Conservation (phyloP, 1,140 invertebrate species). For the Tribolium castaneum region DNA sequence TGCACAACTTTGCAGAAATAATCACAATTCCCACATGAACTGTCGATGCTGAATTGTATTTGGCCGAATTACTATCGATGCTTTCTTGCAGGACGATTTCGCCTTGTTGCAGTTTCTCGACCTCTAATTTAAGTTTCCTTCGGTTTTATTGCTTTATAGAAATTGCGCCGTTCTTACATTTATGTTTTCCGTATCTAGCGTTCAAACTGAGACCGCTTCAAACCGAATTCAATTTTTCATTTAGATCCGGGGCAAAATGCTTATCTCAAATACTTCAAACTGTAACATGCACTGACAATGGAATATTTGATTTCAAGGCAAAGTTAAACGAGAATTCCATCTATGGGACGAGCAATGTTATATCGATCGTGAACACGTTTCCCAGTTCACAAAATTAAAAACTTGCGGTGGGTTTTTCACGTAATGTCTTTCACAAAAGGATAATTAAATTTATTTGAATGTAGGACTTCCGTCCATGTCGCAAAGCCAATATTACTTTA, state of each 20-base stretch:
- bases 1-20: conserved; percentile 9
- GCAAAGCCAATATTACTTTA: too few relatives aligned
- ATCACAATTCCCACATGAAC: neutral
- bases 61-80: neutral
- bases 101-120: neutral
- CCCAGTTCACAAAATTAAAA: too few relatives aligned
- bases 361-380: too few relatives aligned
- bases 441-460: too few relatives aligned
- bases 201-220: neutral
- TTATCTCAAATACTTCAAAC: neutral
- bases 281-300: too few relatives aligned
- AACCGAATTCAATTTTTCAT: neutral
- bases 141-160: neutral
- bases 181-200: neutral
- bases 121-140: neutral
- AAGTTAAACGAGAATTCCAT: too few relatives aligned
- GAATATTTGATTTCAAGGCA: too few relatives aligned
- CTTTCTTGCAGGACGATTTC: neutral
- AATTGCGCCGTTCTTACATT: neutral
- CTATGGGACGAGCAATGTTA: too few relatives aligned
- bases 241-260: neutral
- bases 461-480: too few relatives aligned
- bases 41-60: neutral
- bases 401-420: too few relatives aligned
- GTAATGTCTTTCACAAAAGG: too few relatives aligned